Conservation (phyloP, 1,140 invertebrate genomes). For the Cotesia typhae region DNA sequence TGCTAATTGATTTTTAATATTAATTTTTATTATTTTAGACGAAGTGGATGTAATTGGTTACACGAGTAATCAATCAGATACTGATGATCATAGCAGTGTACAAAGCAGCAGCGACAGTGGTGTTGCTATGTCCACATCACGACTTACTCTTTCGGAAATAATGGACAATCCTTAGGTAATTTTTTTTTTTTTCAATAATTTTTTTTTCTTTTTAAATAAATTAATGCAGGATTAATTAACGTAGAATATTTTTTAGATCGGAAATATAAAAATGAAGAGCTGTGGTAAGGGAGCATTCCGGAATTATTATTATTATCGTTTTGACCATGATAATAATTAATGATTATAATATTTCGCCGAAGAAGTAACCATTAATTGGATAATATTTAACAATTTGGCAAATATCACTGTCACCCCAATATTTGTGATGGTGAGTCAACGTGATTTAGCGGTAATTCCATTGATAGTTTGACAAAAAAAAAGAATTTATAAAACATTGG, state of each 20-base stretch:
- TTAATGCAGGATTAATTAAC: neutral
- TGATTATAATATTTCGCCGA: neutral
- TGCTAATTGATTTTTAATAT: slow-evolving; percentile 25
- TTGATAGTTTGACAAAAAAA: neutral
- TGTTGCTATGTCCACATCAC: slow-evolving; percentile 77
- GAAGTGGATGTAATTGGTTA: slow-evolving; percentile 89
- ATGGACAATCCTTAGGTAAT: slow-evolving; percentile 65
- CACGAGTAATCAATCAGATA: slow-evolving; percentile 85
- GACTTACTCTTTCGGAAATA: slow-evolving; percentile 71
- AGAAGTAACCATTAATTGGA: slow-evolving; percentile 1
- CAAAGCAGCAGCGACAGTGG: slow-evolving; percentile 83
- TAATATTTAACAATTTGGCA: neutral
- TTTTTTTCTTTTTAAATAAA: neutral
- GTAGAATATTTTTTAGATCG: too few relatives aligned
- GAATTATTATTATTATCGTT: neutral
- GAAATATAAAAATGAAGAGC: neutral
- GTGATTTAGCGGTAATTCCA: neutral
- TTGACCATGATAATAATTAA: slow-evolving; percentile 3
- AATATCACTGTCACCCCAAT: neutral
- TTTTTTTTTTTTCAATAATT: too few relatives aligned
- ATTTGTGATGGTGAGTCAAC: neutral
- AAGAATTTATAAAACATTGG: neutral
- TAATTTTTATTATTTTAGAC: slow-evolving; percentile 70
- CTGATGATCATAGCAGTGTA: slow-evolving; percentile 82
- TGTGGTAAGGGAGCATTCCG: slow-evolving; percentile 18